phyloP scores from a whole-genome alignment of 1,140 invertebrate genomes.

The Drosophila virilis region DNA sequence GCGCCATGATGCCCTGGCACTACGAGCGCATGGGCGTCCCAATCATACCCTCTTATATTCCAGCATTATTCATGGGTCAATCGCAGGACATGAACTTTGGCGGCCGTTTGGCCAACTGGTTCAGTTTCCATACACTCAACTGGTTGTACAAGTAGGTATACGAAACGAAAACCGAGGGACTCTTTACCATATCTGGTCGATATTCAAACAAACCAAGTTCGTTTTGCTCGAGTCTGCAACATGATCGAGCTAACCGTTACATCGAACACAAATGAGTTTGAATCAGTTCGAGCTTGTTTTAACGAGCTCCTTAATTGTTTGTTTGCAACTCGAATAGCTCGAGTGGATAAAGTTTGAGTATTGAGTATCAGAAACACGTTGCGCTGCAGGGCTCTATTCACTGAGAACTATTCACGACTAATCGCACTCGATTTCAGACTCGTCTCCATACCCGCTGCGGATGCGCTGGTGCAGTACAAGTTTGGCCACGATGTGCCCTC shows the following conservation, averaged over 20 bases:
- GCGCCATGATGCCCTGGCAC: slow-evolving; percentile 87
- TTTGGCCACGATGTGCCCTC: slow-evolving; percentile 86
- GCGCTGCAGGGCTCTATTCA: too few relatives aligned
- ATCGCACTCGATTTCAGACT: slow-evolving; percentile 26
- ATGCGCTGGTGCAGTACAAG: slow-evolving; percentile 71
- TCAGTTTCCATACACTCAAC: slow-evolving; percentile 65
- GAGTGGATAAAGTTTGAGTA: too few relatives aligned
- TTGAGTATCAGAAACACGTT: too few relatives aligned
- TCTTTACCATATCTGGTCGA: too few relatives aligned
- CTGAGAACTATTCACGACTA: background rate
- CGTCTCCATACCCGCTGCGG: slow-evolving; percentile 56
- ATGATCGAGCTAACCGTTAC: too few relatives aligned
- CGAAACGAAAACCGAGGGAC: too few relatives aligned
- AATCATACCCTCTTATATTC: slow-evolving; percentile 86
- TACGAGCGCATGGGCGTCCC: slow-evolving; percentile 86
- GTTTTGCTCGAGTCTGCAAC: too few relatives aligned
- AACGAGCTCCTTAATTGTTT: too few relatives aligned
- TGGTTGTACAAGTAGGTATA: slow-evolving; percentile 71
- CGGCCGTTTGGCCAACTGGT: slow-evolving; percentile 84
- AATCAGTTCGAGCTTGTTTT: too few relatives aligned
- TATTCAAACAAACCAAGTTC: too few relatives aligned
- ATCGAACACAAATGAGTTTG: too few relatives aligned
- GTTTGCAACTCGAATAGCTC: too few relatives aligned
- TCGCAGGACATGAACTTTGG: slow-evolving; percentile 86
- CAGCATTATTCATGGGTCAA: slow-evolving; percentile 85